Conservation (phyloP, 2,113 vertebrate species). For the Corydoras sp. region DNA sequence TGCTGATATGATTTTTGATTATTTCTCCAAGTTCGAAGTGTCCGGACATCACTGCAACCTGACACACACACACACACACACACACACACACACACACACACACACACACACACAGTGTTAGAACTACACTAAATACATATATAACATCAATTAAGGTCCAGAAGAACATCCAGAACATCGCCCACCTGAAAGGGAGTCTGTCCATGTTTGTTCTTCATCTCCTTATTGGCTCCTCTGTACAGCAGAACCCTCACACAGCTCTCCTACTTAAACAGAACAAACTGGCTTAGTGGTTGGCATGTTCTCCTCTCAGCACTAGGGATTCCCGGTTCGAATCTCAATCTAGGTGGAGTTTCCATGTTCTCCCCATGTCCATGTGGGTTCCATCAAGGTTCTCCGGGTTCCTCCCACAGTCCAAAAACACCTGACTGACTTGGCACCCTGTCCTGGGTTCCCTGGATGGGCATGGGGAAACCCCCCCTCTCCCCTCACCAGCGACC, state of each 20-base stretch:
- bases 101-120: constrained; percentile 1
- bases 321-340: too few relatives aligned
- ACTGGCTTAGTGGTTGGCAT: not conserved
- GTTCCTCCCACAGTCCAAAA: too few relatives aligned
- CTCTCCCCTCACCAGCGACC: too few relatives aligned
- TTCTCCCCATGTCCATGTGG: constrained; percentile 69
- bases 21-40: constrained; percentile 88
- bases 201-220: constrained; percentile 83
- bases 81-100: constrained; percentile 7
- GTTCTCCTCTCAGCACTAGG: too few relatives aligned
- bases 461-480: too few relatives aligned
- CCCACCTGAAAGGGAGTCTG: constrained; percentile 87
- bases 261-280: constrained; percentile 65
- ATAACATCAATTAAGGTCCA: too few relatives aligned
- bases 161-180: too few relatives aligned
- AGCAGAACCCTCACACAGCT: constrained; percentile 82
- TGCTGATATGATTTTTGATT: constrained; percentile 82
- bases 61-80: constrained; percentile 16
- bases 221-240: constrained; percentile 81
- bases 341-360: too few relatives aligned
- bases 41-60: constrained; percentile 85
- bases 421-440: too few relatives aligned
- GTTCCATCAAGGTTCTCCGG: constrained; percentile 61
- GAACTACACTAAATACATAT: too few relatives aligned
- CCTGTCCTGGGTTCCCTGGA: too few relatives aligned